Percentiles rank a stretch among this genome's conserved stretches.
Conservation (phyloP, 2,797 vertebrate genomes). For the Pelobates cultripes region DNA sequence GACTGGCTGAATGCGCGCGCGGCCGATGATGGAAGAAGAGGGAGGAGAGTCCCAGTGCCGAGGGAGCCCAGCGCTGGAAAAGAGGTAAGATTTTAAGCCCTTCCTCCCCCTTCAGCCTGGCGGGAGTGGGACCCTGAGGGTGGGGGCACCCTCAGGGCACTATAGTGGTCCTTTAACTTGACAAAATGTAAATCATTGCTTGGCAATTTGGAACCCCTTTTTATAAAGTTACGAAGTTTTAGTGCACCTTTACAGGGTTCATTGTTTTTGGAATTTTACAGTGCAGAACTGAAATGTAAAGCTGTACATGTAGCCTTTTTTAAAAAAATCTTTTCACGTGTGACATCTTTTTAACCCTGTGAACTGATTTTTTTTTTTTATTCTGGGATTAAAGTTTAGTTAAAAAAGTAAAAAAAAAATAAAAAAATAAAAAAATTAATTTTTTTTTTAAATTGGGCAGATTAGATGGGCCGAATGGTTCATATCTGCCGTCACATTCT, state of each 20-base stretch:
- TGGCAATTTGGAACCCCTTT: not conserved
- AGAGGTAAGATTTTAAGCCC: too few relatives aligned
- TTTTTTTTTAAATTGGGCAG: too few relatives aligned
- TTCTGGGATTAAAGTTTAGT: constrained; percentile 51
- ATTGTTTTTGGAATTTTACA: constrained; percentile 24
- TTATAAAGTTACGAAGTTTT: constrained; percentile 4
- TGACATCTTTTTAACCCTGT: constrained; percentile 33
- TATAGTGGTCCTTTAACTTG: not conserved
- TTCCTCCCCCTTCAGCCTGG: too few relatives aligned
- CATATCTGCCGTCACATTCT: too few relatives aligned
- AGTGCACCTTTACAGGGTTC: constrained; percentile 28
- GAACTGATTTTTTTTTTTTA: not conserved
- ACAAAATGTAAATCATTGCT: not conserved
- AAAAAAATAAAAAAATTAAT: too few relatives aligned
- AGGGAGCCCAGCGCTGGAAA: too few relatives aligned
- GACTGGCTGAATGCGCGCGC: too few relatives aligned
- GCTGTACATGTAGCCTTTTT: constrained; percentile 19
- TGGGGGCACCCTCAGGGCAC: not conserved
- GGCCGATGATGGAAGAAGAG: too few relatives aligned
- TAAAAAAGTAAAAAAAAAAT: not conserved
- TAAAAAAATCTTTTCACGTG: not conserved
- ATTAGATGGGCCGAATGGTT: too few relatives aligned
- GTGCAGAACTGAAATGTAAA: constrained; percentile 27
- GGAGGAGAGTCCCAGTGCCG: too few relatives aligned
- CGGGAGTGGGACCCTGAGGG: too few relatives aligned